phyloP scores from a whole-genome alignment of 2,888 invertebrate genomes.

The Dugesia japonica region DNA sequence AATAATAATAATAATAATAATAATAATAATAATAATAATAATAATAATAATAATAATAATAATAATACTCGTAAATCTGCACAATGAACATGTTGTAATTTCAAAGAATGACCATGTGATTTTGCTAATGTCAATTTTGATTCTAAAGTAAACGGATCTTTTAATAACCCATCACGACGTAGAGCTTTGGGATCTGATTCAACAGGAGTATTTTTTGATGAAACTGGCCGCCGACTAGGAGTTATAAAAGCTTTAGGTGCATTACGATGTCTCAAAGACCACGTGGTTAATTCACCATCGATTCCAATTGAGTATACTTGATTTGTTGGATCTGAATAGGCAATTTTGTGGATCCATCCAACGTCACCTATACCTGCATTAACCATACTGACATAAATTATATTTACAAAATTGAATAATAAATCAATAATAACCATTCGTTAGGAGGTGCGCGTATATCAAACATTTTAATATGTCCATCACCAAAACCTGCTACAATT shows the following conservation, averaged over 20 bases:
- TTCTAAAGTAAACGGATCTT: neutral
- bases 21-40: neutral
- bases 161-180: neutral
- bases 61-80: neutral
- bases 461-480: slow-evolving; percentile 30
- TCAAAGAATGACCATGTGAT: neutral
- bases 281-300: neutral
- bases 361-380: slow-evolving; percentile 8
- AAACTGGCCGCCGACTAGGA: neutral
- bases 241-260: neutral
- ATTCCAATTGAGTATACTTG: neutral
- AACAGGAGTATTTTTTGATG: neutral
- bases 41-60: neutral
- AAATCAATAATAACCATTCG: neutral
- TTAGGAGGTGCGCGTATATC: slow-evolving; percentile 27
- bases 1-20: neutral
- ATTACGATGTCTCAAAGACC: neutral
- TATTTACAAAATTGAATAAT: neutral
- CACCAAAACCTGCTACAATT: slow-evolving; percentile 27
- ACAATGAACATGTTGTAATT: slow-evolving; percentile 2
- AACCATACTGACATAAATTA: slow-evolving; percentile 17
- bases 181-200: neutral
- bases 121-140: neutral
- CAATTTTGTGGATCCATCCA: slow-evolving; percentile 23
- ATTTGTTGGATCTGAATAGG: neutral